Evolutionary conservation across 2,113 vertebrate species (phyloP).

Genomic region (Lamprologus ornatipinnis): DNA sequence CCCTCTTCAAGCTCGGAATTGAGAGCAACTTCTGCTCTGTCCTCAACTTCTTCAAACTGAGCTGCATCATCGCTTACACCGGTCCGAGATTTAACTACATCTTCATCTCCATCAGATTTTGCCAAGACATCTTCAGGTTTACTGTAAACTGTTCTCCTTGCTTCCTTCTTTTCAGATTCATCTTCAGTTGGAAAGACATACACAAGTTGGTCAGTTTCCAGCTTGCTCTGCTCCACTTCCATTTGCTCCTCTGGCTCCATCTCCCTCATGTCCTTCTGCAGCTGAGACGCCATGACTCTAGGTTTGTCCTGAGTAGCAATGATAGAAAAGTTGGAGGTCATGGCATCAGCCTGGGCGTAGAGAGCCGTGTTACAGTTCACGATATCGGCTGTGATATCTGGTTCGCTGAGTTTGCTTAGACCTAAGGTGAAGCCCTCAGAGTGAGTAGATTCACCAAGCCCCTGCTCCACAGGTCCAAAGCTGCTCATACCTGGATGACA

Average conservation of each 20-base stretch:
- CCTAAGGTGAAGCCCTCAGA: constrained; percentile 53
- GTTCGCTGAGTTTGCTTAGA: constrained; percentile 33
- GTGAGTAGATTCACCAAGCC: constrained; percentile 6
- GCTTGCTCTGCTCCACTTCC: not conserved
- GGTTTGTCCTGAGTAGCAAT: constrained; percentile 24
- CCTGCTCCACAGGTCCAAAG: not conserved
- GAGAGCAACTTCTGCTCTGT: not conserved
- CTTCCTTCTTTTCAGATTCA: not conserved
- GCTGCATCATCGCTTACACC: not conserved
- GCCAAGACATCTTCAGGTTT: not conserved
- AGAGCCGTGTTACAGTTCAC: constrained; percentile 55
- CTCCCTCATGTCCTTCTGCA: not conserved
- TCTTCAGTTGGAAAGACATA: not conserved
- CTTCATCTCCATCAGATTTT: not conserved
- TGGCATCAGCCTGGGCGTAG: constrained; percentile 25
- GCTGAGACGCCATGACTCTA: constrained; percentile 1
- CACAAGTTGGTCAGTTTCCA: not conserved
- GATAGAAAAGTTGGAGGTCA: not conserved
- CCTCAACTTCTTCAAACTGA: not conserved
- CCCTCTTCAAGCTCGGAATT: not conserved
- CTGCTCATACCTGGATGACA: constrained; percentile 13
- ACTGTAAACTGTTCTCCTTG: not conserved
- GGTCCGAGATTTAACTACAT: not conserved
- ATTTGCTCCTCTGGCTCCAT: not conserved
- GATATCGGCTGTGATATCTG: constrained; percentile 50